Conservation (phyloP, 2,113 vertebrate species). For the Rhinogobius similis region DNA sequence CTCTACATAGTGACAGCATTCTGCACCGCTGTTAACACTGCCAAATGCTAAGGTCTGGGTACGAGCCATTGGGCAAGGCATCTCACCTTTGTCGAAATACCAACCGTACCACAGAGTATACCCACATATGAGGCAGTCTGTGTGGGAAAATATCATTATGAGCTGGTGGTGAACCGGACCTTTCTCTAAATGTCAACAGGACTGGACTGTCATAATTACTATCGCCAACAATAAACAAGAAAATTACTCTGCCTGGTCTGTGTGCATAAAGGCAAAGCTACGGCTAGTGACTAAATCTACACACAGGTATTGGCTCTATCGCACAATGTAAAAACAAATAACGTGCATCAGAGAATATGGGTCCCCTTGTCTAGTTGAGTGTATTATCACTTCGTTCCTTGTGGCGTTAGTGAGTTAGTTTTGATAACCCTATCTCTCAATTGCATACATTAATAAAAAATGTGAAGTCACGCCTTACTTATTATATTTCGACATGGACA, state of each 20-base stretch:
- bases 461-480: too few relatives aligned
- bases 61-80: constrained; percentile 23
- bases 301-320: too few relatives aligned
- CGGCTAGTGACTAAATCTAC: background rate
- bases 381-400: background rate
- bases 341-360: too few relatives aligned
- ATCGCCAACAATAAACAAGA: constrained; percentile 55
- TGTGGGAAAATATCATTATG: constrained; percentile 25
- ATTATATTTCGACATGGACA: too few relatives aligned
- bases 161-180: constrained; percentile 48
- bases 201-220: constrained; percentile 56
- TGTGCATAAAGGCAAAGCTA: background rate
- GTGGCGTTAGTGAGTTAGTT: too few relatives aligned
- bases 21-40: constrained; percentile 42
- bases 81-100: constrained; percentile 15
- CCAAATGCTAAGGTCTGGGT: constrained; percentile 35
- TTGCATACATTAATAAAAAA: too few relatives aligned
- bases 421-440: too few relatives aligned
- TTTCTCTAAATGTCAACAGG: constrained; percentile 68
- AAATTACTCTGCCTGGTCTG: constrained; percentile 50
- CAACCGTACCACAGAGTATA: constrained; percentile 10
- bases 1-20: constrained; percentile 33
- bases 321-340: too few relatives aligned
- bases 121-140: constrained; percentile 18
- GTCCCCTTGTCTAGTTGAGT: background rate